Conservation (phyloP, 2,113 vertebrate genomes). For the Cariama cristata region DNA sequence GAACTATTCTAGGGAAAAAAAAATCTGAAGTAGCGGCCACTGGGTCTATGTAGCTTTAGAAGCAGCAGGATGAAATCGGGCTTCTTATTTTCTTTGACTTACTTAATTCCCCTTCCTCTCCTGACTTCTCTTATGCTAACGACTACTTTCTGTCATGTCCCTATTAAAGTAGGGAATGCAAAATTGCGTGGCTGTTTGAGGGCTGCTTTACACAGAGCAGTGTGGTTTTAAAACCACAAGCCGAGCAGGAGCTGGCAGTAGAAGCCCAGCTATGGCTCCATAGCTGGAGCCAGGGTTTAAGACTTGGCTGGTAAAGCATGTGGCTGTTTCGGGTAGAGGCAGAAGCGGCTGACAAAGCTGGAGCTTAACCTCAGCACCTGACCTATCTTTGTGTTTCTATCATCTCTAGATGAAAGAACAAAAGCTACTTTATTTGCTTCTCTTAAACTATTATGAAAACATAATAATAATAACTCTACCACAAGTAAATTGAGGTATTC, state of each 20-base stretch:
- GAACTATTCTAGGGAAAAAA: not conserved
- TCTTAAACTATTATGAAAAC: not conserved
- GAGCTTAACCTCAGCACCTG: not conserved
- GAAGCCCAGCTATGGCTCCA: not conserved
- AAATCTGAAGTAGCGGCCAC: not conserved
- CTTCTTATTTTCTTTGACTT: not conserved
- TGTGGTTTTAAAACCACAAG: not conserved
- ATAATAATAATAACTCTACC: not conserved
- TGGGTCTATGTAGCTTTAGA: not conserved
- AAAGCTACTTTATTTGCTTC: conserved; percentile 15
- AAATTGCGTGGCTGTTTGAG: not conserved
- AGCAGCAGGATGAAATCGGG: not conserved
- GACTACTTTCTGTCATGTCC: not conserved
- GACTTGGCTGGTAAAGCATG: fast-evolving
- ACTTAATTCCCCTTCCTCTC: not conserved
- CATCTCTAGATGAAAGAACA: not conserved
- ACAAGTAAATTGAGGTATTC: not conserved
- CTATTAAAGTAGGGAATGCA: not conserved
- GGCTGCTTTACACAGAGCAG: not conserved
- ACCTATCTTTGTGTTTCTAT: not conserved
- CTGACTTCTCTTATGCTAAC: not conserved
- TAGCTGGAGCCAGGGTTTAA: not conserved
- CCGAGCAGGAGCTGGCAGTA: conserved; percentile 2
- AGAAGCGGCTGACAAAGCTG: not conserved
- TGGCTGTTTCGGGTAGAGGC: not conserved